phyloP scores from a whole-genome alignment of 2,797 vertebrate genomes.

The Falco cherrug region DNA sequence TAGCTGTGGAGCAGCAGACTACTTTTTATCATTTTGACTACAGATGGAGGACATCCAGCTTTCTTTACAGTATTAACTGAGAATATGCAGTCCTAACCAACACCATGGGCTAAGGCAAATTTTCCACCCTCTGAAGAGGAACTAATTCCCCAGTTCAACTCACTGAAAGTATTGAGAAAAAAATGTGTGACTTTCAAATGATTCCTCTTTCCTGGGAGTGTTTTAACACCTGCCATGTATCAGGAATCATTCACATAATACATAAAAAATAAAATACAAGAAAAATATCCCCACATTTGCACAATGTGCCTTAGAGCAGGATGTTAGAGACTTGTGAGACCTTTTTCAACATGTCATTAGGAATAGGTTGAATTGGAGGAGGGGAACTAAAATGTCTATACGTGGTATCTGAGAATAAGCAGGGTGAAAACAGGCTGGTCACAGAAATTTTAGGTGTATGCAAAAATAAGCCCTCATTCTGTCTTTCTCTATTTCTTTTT shows the following conservation, averaged over 20 bases:
- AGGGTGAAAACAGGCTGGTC: background rate
- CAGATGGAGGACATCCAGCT: slow-evolving; percentile 30
- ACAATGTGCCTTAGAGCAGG: background rate
- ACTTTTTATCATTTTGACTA: slow-evolving; percentile 25
- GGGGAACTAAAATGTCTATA: background rate
- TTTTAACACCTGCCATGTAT: slow-evolving; percentile 24
- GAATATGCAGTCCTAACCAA: background rate
- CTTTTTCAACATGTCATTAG: background rate
- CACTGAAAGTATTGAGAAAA: background rate
- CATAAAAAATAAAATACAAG: background rate
- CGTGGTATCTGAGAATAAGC: background rate
- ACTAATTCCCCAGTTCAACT: background rate
- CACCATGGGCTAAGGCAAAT: background rate
- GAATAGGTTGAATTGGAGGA: background rate
- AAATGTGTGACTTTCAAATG: background rate
- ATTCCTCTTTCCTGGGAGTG: background rate
- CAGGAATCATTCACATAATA: background rate
- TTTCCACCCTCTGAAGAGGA: background rate
- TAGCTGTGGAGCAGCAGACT: background rate
- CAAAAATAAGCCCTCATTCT: slow-evolving; percentile 33
- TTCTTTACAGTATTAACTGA: background rate
- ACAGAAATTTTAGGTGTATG: background rate
- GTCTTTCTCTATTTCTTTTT: slow-evolving; percentile 5
- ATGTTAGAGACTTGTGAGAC: background rate
- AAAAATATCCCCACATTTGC: background rate